Percentiles rank a stretch among this genome's conserved stretches.
Conservation (phyloP, 1,140 invertebrate genomes). For the Atopsyche davidsoni region DNA sequence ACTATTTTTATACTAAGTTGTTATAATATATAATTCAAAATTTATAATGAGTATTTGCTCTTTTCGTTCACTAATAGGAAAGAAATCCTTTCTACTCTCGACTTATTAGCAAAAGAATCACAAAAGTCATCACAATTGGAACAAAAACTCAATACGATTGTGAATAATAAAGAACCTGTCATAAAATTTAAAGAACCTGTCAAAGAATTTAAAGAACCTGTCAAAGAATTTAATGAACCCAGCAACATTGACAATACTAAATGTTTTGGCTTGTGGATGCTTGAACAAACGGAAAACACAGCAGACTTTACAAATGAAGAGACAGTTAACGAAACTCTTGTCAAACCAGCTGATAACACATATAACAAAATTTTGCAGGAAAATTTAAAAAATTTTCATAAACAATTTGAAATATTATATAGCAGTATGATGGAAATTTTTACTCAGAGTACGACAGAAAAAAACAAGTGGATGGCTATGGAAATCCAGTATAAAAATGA, state of each 20-base stretch:
- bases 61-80: no score
- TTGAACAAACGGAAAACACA: slow-evolving; percentile 32
- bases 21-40: no score
- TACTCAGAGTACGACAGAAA: slow-evolving; percentile 34
- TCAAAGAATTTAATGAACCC: no score
- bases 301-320: slow-evolving; percentile 32
- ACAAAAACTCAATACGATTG: slow-evolving; percentile 36
- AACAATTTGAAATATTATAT: slow-evolving; percentile 39
- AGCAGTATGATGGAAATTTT: slow-evolving; percentile 39
- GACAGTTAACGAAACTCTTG: slow-evolving; percentile 34
- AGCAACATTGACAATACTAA: no score
- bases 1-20: no score
- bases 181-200: slow-evolving; percentile 10
- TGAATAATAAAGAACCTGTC: slow-evolving; percentile 27
- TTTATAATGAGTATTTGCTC: no score
- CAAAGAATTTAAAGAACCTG: slow-evolving; percentile 32
- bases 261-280: no score
- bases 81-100: slow-evolving; percentile 40
- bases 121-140: slow-evolving; percentile 37
- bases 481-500: slow-evolving; percentile 44
- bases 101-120: slow-evolving; percentile 38
- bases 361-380: slow-evolving; percentile 20
- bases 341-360: slow-evolving; percentile 32
- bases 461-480: slow-evolving; percentile 38
- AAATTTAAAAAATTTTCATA: slow-evolving; percentile 39